Percentiles rank a stretch among this genome's conserved stretches.
These are phyloP conservation scores for Apolygus lucorum DNA, from an alignment of 1,140 invertebrate genomes.

Conservation along the genomic window DNA sequence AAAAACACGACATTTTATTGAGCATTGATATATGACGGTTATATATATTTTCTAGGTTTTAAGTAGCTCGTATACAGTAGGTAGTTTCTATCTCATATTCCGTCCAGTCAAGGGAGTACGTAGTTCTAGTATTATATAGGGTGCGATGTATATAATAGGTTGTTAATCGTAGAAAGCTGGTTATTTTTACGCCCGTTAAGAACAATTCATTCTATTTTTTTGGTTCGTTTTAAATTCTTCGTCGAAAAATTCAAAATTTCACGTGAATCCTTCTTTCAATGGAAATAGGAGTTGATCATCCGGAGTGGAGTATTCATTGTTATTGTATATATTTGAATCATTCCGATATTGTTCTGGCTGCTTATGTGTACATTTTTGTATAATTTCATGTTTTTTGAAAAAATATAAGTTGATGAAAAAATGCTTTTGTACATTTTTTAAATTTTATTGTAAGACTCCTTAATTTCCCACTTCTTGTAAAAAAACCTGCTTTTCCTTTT, in stretches of 20 bases:
- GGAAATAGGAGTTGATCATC: too few species aligned
- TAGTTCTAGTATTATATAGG: conserved; percentile 6
- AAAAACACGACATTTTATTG: neutral
- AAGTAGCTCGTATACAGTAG: neutral
- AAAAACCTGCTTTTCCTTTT: too few species aligned
- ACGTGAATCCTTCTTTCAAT: too few species aligned
- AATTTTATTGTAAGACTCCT: too few species aligned
- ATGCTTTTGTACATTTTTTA: too few species aligned
- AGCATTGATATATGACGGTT: neutral
- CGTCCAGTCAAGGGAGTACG: conserved; percentile 19
- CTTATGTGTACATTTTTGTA: neutral
- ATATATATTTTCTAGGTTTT: neutral
- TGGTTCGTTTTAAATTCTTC: too few species aligned
- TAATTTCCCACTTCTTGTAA: too few species aligned
- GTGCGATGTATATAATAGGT: neutral
- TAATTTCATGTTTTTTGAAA: neutral
- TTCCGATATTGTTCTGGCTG: neutral
- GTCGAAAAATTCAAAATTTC: too few species aligned
- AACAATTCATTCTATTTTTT: too few species aligned
- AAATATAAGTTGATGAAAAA: too few species aligned
- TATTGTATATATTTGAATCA: neutral
- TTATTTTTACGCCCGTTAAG: too few species aligned
- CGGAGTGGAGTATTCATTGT: too few species aligned
- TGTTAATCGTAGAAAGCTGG: neutral
- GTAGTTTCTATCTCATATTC: neutral